Evolutionary conservation across 2,113 vertebrate genomes (phyloP), one percentile per base, ranked within the genome.

Genomic region (Eclectus roratus): DNA sequence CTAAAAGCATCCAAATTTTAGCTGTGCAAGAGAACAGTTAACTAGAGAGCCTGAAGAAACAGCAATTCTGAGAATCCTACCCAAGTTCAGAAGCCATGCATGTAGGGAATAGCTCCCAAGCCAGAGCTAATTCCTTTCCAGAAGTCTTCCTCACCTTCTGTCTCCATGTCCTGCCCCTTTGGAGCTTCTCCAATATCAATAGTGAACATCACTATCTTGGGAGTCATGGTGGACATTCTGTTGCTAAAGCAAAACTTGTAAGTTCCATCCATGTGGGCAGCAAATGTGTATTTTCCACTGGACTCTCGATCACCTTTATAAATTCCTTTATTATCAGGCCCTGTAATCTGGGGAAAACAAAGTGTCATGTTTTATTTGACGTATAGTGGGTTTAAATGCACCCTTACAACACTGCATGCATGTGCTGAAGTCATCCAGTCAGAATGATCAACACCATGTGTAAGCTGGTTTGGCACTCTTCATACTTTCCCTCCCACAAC

Each of bases 161-260:
- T 99, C 96, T 99, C 99, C 99, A 99, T 99, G 96, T 99, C 99
- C 28, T 99, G 99, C 66, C 99, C 99, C 97, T 99, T 99, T 0
- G 99, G 99, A 50, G 99, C 99, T 96, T 99, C 99, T 93, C 99
- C 99, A 3, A 99, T 99, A 33, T 99, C 99, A 14, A 99, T 99
- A 88, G 99, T 99, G 98, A 99, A 99, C 99, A 99, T 99, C 91
- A 99, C 99, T 53, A 99, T 99, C 97, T 99, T 99, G 63, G 99
- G 99, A 25, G 99, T 99, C 99, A 99, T 99, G 81, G 99, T 99
- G 56, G 99, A 99, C 99, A 99, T 99, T 97, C 99, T 99, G 97
- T 99, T 99, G 97, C 99, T 99, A 95, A 99, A 99, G 97, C 99
- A 99, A 74, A 99, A 99, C 95, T 99, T 99, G 80, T 99, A 99